A percentile compares a stretch with the other conserved stretches of the same genome.
Evolutionary conservation across 2,113 vertebrate genomes (phyloP).

Genomic region (Dicerorhinus sumatrensis): DNA sequence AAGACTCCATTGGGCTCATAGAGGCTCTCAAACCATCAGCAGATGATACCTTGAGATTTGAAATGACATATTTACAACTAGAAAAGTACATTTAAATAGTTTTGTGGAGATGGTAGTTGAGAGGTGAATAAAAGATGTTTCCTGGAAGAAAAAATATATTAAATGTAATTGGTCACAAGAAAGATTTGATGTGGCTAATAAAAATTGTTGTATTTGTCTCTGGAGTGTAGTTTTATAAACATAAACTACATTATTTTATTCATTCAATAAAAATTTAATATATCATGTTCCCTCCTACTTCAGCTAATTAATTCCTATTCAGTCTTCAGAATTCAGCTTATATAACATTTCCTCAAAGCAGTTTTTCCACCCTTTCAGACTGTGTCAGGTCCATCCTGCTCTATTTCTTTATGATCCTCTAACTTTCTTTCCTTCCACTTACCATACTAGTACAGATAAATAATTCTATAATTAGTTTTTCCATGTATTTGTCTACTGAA

Average conservation of each 20-base stretch:
- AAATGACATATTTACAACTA: background rate
- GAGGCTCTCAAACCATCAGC: background rate
- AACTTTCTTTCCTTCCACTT: background rate
- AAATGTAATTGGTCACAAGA: background rate
- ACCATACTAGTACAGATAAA: background rate
- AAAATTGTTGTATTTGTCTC: slow-evolving; percentile 31
- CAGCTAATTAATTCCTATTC: slow-evolving; percentile 17
- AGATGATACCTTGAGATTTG: background rate
- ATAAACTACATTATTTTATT: slow-evolving; percentile 6
- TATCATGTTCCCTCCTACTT: background rate
- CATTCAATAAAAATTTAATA: slow-evolving; percentile 27
- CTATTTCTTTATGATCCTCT: background rate
- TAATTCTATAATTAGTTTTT: slow-evolving; percentile 10
- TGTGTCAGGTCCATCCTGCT: background rate
- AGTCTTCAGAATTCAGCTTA: background rate
- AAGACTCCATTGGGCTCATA: background rate
- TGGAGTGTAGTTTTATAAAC: background rate
- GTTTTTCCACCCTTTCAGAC: background rate
- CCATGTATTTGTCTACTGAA: background rate
- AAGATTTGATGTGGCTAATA: slow-evolving; percentile 38
- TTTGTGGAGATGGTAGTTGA: background rate
- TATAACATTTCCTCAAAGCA: background rate
- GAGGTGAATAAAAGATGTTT: background rate
- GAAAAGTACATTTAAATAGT: background rate
- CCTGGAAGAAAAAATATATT: slow-evolving; percentile 6